Base-by-base conservation (phyloP, 2,113 vertebrate species). In the Penelope pileata region DNA sequence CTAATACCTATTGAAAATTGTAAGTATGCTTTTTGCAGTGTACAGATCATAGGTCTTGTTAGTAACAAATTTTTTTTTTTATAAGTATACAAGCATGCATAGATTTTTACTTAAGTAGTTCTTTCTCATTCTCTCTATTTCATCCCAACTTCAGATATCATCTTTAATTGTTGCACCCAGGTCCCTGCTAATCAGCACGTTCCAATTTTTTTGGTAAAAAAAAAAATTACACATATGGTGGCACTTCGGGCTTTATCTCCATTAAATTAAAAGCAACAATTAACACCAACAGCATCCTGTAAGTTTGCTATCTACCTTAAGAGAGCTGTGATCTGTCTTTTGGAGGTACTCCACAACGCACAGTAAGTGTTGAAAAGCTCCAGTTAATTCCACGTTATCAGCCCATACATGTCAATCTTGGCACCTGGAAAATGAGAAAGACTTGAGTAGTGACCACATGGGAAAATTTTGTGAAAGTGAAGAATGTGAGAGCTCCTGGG, bases 391-490 rank as follows among this genome's bases (percentile, higher is more conserved):
- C 34, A 17, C 3, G 0, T 43, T 38, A 16, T 43, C 45, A 62
- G 18, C 10, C 18, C 10, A 40, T 66, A 18, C 1, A 1, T 30
- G 27, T 50, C 45, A 43, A 73, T 29, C 12, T 34, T 30, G 16
- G 32, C 24, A 53, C 19, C 7, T 7, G 15, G 62, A 58, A 75
- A 58, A 58, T 58, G 32, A 76, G 50, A 16, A 13, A 45, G 23
- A 30, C 5, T 6, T 62, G 29, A 38, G 0, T 12, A n/a, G n/a
- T 77, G 64, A 58, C 38, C 14, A 6, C 1, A 1, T 36, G 27
- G 18, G 21, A 72, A 66, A 64, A 36, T 21, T 9, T 40, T 27
- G 27, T 56, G 27, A 7, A 62, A 34, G 5, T 66, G n/a, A 72
- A 29, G 7, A 30, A 23, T 16, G 73, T 73, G 50, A 45, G 59